Percentiles rank a stretch among this genome's conserved stretches.
These are phyloP conservation scores for Diceros bicornis DNA, from an alignment of 2,797 vertebrate genomes.

Conservation along the genomic window DNA sequence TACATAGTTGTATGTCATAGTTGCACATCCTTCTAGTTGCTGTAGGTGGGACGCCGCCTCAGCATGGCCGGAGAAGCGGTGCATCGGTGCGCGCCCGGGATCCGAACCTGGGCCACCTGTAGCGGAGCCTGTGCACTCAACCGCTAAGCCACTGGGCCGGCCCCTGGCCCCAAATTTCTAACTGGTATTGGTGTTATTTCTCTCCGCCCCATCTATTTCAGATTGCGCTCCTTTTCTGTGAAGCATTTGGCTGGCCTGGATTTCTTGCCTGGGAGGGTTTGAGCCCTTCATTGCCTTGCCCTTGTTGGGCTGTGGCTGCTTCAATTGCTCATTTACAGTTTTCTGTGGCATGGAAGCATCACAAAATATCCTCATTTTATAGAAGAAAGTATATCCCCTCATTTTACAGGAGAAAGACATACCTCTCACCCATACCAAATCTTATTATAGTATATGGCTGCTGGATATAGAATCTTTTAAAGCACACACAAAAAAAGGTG, in stretches of 20 bases:
- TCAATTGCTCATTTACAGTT: not conserved
- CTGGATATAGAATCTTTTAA: not conserved
- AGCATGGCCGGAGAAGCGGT: too few species aligned
- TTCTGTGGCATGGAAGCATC: not conserved
- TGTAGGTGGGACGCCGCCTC: too few species aligned
- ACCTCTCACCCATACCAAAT: too few species aligned
- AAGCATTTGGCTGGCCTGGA: too few species aligned
- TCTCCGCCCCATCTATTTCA: not conserved
- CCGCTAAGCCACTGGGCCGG: too few species aligned
- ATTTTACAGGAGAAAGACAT: not conserved
- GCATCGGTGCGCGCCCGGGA: too few species aligned
- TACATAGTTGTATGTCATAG: too few species aligned
- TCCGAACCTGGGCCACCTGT: too few species aligned
- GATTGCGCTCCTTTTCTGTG: not conserved
- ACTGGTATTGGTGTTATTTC: not conserved
- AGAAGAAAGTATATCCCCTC: not conserved
- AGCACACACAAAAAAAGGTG: accelerated
- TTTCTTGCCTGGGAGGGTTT: too few species aligned
- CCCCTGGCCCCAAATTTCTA: not conserved
- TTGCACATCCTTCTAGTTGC: too few species aligned
- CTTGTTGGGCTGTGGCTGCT: not conserved
- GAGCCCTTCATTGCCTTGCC: not conserved
- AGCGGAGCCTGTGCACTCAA: too few species aligned
- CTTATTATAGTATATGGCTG: not conserved
- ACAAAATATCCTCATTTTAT: not conserved